These are phyloP conservation scores for Ptychodera flava DNA, from an alignment of 35 echinoderm and acorn worm species.

Conservation along the genomic window DNA sequence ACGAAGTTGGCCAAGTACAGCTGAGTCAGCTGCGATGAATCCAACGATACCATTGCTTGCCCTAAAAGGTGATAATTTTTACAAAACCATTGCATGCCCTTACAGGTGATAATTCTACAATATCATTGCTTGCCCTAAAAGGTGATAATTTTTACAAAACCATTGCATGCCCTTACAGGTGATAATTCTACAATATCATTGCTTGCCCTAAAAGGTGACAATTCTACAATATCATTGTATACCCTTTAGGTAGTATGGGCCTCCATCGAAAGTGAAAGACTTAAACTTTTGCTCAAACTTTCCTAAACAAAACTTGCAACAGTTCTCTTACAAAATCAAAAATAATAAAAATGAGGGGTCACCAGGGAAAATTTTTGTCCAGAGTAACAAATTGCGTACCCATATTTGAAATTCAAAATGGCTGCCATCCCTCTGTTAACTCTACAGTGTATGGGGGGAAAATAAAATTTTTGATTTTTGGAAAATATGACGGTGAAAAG, in stretches of 20 bases:
- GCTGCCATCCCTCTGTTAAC: no score
- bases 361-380: no score
- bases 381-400: no score
- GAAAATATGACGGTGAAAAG: no score
- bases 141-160: conserved; percentile 25
- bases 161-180: background rate
- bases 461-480: no score
- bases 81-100: background rate
- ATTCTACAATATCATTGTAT: background rate
- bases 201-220: conserved; percentile 89
- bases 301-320: no score
- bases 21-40: conserved; percentile 97
- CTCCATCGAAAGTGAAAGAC: no score
- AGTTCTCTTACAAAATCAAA: no score
- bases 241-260: background rate
- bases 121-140: conserved; percentile 95
- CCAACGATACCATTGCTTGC: conserved; percentile 93
- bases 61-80: conserved; percentile 62
- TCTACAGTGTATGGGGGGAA: no score
- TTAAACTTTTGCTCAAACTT: no score
- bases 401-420: no score
- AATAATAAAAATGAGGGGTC: no score
- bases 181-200: conserved; percentile 79
- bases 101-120: conserved; percentile 49
- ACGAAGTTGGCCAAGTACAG: conserved; percentile 73